A percentile compares a stretch with the other conserved stretches of the same genome.
These are phyloP conservation scores for Ostrea denselamellosa DNA, from an alignment of 1,140 invertebrate species.

Conservation along the genomic window DNA sequence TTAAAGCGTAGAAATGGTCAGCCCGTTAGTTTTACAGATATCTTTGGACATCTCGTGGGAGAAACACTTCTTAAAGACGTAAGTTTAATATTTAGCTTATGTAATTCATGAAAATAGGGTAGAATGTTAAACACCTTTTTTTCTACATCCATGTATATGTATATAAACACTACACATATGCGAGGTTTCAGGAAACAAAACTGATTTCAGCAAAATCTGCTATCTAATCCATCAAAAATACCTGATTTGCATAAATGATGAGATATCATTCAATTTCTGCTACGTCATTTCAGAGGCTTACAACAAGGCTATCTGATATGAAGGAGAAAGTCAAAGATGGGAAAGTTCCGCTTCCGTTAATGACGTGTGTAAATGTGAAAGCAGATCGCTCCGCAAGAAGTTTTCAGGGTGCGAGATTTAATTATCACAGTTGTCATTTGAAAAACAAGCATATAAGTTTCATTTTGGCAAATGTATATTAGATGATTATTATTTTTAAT, in stretches of 20 bases:
- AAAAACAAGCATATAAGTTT: too few species aligned
- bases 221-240: too few species aligned
- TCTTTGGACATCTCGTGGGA: conserved; percentile 80
- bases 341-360: conserved; percentile 78
- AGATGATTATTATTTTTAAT: too few species aligned
- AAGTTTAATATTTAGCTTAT: conserved; percentile 56
- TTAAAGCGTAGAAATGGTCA: conserved; percentile 78
- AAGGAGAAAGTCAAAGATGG: conserved; percentile 76
- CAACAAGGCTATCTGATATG: conserved; percentile 77
- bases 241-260: too few species aligned
- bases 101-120: not conserved
- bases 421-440: not conserved
- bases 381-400: conserved; percentile 79
- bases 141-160: not conserved
- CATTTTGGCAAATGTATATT: too few species aligned
- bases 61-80: conserved; percentile 79
- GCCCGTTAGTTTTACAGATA: conserved; percentile 81
- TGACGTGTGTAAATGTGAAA: conserved; percentile 81
- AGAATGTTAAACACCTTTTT: not conserved
- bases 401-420: conserved; percentile 76
- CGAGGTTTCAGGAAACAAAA: too few species aligned
- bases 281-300: conserved; percentile 71
- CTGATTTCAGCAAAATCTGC: too few species aligned
- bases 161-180: too few species aligned
- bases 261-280: conserved; percentile 1